phyloP scores from a whole-genome alignment of 2,113 vertebrate species.

The Triplophysa siluroides region DNA sequence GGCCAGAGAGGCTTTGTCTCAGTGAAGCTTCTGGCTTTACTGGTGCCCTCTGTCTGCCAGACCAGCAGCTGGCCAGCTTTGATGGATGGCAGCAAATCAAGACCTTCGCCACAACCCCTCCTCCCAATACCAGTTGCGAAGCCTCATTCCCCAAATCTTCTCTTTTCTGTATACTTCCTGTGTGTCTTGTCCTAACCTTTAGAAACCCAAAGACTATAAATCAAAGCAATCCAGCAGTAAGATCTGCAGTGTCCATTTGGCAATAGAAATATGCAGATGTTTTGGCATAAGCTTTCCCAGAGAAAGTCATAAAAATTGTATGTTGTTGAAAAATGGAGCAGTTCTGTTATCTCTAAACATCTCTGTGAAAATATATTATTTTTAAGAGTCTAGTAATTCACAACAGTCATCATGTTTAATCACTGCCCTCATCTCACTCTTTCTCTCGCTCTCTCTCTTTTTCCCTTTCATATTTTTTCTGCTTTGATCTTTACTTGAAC shows the following conservation, averaged over 20 bases:
- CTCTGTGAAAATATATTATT: too few relatives aligned
- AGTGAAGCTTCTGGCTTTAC: slow-evolving; percentile 28
- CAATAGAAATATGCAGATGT: too few relatives aligned
- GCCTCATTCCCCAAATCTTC: neutral
- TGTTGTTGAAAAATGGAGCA: too few relatives aligned
- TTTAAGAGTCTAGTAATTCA: too few relatives aligned
- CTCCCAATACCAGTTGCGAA: slow-evolving; percentile 7
- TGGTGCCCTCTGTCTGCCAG: slow-evolving; percentile 54
- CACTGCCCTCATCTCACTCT: too few relatives aligned
- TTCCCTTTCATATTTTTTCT: slow-evolving; percentile 29
- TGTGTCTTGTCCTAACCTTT: neutral
- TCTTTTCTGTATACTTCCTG: slow-evolving; percentile 1
- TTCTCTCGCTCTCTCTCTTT: slow-evolving; percentile 29
- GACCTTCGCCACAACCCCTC: slow-evolving; percentile 32
- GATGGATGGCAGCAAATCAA: slow-evolving; percentile 67
- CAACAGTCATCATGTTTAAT: too few relatives aligned
- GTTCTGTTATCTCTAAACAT: too few relatives aligned
- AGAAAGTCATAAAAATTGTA: too few relatives aligned
- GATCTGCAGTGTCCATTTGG: too few relatives aligned
- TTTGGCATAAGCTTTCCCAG: too few relatives aligned
- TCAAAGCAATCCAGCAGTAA: too few relatives aligned
- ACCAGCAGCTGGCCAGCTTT: slow-evolving; percentile 66
- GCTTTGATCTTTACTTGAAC: slow-evolving; percentile 47
- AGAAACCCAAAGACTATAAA: too few relatives aligned
- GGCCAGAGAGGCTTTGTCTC: slow-evolving; percentile 55